Conservation (phyloP, 2,113 vertebrate genomes). For the Mohoua ochrocephala region DNA sequence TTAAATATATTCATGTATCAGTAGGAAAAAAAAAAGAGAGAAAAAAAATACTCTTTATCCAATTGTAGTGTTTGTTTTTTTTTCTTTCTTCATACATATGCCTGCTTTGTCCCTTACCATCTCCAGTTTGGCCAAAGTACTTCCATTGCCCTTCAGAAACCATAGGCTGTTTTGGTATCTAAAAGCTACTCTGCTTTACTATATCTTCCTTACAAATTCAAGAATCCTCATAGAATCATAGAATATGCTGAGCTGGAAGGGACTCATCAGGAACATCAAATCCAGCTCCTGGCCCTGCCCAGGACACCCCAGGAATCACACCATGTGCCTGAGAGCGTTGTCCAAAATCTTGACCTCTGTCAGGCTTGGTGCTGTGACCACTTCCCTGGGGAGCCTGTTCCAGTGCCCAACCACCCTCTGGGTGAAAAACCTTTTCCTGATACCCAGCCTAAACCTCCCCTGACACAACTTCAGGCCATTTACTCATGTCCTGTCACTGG, state of each 20-base stretch:
- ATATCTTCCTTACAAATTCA: neutral
- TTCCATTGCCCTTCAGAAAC: neutral
- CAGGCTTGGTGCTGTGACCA: neutral
- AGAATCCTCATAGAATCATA: neutral
- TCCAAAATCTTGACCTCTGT: neutral
- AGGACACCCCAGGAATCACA: neutral
- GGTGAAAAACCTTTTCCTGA: neutral
- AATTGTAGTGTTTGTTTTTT: neutral
- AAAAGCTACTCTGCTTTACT: neutral
- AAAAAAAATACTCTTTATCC: neutral
- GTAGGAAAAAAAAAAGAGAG: neutral
- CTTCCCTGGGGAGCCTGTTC: no score
- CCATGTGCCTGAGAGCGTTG: neutral
- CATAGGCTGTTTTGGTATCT: neutral
- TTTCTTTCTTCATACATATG: neutral
- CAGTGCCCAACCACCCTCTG: accelerated
- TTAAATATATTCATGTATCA: neutral
- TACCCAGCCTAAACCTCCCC: neutral
- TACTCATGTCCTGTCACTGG: accelerated
- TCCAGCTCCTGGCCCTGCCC: neutral
- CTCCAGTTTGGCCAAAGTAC: neutral
- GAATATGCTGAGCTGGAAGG: neutral
- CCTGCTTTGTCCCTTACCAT: neutral
- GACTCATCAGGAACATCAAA: neutral
- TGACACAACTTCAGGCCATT: neutral